Conservation (phyloP, 2,888 invertebrate species). For the Branchellion lobata region DNA sequence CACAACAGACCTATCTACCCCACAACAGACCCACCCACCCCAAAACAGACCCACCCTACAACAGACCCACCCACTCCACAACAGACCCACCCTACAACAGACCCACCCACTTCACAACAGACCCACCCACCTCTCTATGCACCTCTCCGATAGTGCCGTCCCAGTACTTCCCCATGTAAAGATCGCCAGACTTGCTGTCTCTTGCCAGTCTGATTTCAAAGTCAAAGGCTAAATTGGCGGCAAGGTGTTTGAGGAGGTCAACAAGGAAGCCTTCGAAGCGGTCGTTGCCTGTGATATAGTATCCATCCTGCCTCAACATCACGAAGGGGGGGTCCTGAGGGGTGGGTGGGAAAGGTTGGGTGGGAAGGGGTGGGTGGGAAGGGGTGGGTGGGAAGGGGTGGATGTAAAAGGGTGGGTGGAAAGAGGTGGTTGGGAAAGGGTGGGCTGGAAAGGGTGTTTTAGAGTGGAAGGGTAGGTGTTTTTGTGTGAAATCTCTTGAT, state of each 20-base stretch:
- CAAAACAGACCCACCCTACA: too few relatives aligned
- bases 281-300: conserved; percentile 51
- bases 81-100: too few relatives aligned
- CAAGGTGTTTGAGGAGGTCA: conserved; percentile 48
- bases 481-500: too few relatives aligned
- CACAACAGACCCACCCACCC: too few relatives aligned
- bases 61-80: too few relatives aligned
- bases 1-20: too few relatives aligned
- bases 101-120: too few relatives aligned
- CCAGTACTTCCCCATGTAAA: conserved; percentile 43
- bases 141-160: conserved; percentile 52
- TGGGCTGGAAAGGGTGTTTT: background rate
- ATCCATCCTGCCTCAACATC: conserved; percentile 48
- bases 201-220: conserved; percentile 50
- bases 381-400: background rate
- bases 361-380: background rate
- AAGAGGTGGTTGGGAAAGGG: too few relatives aligned
- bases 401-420: too few relatives aligned
- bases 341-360: background rate
- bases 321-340: conserved; percentile 51
- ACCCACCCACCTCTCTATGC: conserved; percentile 44
- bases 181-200: conserved; percentile 49
- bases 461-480: too few relatives aligned
- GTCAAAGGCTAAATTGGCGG: conserved; percentile 47
- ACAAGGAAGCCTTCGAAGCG: conserved; percentile 53